Base-by-base conservation (phyloP, 2,888 invertebrate genomes). In the Brenthis hecate region DNA sequence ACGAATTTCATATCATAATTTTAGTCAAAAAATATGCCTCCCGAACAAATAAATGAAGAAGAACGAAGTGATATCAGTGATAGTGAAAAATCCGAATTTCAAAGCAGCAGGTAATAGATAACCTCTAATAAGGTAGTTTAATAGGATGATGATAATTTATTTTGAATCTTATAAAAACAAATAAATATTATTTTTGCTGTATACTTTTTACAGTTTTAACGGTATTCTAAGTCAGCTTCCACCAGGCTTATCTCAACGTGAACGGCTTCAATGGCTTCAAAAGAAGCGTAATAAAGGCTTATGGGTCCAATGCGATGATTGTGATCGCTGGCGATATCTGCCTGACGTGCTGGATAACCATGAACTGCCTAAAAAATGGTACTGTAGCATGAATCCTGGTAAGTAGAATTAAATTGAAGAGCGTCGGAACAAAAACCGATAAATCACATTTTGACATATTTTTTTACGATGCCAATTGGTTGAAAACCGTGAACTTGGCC, bases 331-430 rank as follows among this genome's bases (percentile, higher is more conserved):
- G 94, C 88, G 95, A n/a, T 94, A 91, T 75, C 78, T 94, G 4
- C 82, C 91, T 0, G 76, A 93, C 23, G 84, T 94, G 0, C 83
- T 93, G 8, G 96, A 96, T 77, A 94, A 94, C 2, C 76, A 92
- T 16, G 91, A 94, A 48, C 82, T 96, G 28, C 95, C 95, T 0
- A 83, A 90, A 2, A 85, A 89, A 65, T 96, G 96, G 96, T 93
- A 88, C 73, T 96, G 95, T 78, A 75, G 78, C 53, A 94, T 95
- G 94, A 95, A 95, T 79, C 80, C 89, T 78, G 94, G 95, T 94
- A 74, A 76, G 74, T 50, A 50, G n/a, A 8, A n/a, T 43, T 11
- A 43, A 43, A 43, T 43, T 43, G 28, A 19, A 1, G 19, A 19
- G 19, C 1, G 19, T 19, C 19, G 19, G 19, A 19, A 19, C 19